A percentile compares a stretch with the other conserved stretches of the same genome.
These are phyloP conservation scores for Caenorhabditis remanei DNA, from an alignment of 1,140 invertebrate genomes.

Conservation along the genomic window DNA sequence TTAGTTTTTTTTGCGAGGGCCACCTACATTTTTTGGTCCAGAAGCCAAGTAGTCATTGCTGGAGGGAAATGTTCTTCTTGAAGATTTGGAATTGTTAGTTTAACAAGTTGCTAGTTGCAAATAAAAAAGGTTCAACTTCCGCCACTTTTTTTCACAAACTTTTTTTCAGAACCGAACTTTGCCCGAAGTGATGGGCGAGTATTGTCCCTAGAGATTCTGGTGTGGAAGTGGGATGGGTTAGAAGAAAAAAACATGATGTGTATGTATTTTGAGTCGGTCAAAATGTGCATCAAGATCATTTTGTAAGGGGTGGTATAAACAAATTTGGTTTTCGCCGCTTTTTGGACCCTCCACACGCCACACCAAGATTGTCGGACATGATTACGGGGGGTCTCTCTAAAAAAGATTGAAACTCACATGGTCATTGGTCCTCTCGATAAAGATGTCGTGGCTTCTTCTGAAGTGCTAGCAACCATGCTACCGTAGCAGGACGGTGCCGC, in stretches of 20 bases:
- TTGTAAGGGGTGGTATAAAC: background rate
- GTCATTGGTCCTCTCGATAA: slow-evolving; percentile 25
- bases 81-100: background rate
- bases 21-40: background rate
- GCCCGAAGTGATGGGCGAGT: background rate
- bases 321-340: slow-evolving; percentile 23
- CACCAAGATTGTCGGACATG: background rate
- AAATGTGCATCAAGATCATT: slow-evolving; percentile 46
- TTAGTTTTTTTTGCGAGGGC: background rate
- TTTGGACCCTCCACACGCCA: background rate
- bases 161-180: slow-evolving; percentile 10
- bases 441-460: slow-evolving; percentile 30
- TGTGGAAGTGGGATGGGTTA: slow-evolving; percentile 25
- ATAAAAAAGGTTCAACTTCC: slow-evolving; percentile 33
- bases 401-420: slow-evolving; percentile 26
- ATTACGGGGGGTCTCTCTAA: background rate
- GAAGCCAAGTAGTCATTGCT: background rate
- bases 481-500: slow-evolving; percentile 53
- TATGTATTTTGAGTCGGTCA: slow-evolving; percentile 33
- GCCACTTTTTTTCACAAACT: slow-evolving; percentile 14
- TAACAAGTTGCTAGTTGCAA: background rate
- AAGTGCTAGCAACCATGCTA: slow-evolving; percentile 49
- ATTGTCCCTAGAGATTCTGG: slow-evolving; percentile 38
- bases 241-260: background rate
- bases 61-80: background rate